These are phyloP conservation scores for Malthinus flaveolus DNA, from an alignment of 2,888 invertebrate species.

Conservation along the genomic window DNA sequence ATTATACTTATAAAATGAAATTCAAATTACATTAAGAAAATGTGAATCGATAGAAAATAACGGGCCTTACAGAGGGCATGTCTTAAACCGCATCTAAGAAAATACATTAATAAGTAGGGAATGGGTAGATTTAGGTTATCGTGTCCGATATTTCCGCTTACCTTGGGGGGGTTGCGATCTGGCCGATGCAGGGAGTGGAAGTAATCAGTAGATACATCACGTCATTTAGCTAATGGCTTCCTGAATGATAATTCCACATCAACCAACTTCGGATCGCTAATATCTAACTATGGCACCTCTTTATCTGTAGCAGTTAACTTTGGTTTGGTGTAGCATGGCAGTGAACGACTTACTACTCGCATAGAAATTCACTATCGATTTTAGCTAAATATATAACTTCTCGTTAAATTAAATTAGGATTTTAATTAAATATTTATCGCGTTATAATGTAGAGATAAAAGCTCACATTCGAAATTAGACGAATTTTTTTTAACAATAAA, in stretches of 20 bases:
- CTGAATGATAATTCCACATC: slow-evolving; percentile 55
- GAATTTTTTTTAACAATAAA: no score
- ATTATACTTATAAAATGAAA: neutral
- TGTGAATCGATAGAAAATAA: neutral
- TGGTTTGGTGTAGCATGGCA: slow-evolving; percentile 7
- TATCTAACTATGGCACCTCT: slow-evolving; percentile 36
- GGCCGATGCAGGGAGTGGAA: slow-evolving; percentile 46
- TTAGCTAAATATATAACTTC: no score
- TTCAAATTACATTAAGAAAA: slow-evolving; percentile 3
- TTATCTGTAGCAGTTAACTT: slow-evolving; percentile 34
- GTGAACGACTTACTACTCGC: no score
- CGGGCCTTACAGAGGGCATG: slow-evolving; percentile 5
- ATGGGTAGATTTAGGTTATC: slow-evolving; percentile 19
- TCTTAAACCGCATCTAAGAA: slow-evolving; percentile 22
- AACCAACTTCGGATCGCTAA: slow-evolving; percentile 40
- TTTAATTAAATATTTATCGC: no score
- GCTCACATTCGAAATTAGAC: no score
- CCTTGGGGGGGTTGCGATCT: slow-evolving; percentile 36
- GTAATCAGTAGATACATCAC: slow-evolving; percentile 55
- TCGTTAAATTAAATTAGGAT: no score
- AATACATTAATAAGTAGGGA: slow-evolving; percentile 37
- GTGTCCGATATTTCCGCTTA: slow-evolving; percentile 43
- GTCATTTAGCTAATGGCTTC: slow-evolving; percentile 58
- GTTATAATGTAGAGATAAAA: no score
- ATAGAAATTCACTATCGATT: no score